These are phyloP conservation scores for Cepaea hortensis DNA, from an alignment of 2,888 invertebrate species.

Conservation along the genomic window DNA sequence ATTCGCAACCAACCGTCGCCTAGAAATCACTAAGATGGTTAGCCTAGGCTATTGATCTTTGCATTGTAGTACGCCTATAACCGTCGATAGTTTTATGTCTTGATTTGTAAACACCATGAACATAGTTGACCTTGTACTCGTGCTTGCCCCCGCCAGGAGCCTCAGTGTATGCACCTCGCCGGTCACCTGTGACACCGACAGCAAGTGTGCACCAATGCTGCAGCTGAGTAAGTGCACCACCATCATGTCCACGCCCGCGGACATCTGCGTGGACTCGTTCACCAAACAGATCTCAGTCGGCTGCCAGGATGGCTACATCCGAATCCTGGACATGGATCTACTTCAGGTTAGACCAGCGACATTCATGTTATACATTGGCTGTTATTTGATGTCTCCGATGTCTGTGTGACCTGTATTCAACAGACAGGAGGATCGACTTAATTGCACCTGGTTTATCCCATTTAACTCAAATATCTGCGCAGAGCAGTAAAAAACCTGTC, in stretches of 20 bases:
- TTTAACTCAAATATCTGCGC: no score
- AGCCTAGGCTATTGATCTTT: no score
- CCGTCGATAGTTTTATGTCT: no score
- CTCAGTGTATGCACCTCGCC: conserved; percentile 28
- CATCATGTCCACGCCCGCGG: conserved; percentile 36
- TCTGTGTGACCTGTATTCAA: no score
- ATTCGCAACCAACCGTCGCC: no score
- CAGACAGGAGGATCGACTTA: no score
- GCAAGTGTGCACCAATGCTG: neutral
- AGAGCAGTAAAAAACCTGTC: no score
- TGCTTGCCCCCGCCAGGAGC: neutral
- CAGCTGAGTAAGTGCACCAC: conserved; percentile 34
- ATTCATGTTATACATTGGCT: neutral
- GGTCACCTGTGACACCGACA: neutral
- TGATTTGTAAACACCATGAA: no score
- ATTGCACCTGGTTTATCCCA: no score
- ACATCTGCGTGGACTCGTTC: conserved; percentile 20
- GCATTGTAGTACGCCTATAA: no score
- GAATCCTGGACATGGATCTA: conserved; percentile 25
- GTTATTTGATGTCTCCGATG: no score
- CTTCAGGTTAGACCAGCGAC: conserved; percentile 23
- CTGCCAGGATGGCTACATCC: conserved; percentile 40
- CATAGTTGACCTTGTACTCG: neutral
- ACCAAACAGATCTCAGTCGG: conserved; percentile 38
- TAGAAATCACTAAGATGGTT: no score